Percentiles rank a stretch among this genome's conserved stretches.
Evolutionary conservation across 2,113 vertebrate genomes (phyloP).

Genomic region (Tinamus guttatus): DNA sequence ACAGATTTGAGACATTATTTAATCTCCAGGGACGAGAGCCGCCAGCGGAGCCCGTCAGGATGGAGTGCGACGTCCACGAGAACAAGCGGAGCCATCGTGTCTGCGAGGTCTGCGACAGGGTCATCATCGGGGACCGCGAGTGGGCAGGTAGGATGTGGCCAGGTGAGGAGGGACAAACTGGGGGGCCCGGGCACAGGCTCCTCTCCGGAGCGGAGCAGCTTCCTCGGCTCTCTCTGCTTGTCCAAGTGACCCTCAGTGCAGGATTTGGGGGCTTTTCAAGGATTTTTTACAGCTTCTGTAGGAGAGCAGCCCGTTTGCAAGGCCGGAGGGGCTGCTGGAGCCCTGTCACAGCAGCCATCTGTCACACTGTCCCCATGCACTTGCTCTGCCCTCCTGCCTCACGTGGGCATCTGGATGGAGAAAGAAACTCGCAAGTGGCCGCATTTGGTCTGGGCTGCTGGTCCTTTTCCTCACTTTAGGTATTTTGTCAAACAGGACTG

Average conservation of each 20-base stretch:
- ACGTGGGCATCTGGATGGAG: not conserved
- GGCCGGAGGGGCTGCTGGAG: constrained; percentile 51
- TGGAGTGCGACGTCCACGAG: constrained; percentile 59
- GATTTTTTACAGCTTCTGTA: constrained; percentile 26
- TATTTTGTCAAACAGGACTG: not conserved
- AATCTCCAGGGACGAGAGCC: constrained; percentile 81
- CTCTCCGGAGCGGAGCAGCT: not conserved
- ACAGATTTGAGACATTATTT: fast-evolving
- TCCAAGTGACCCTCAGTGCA: not conserved
- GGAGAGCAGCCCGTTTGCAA: constrained; percentile 69
- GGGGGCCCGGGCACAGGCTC: not conserved
- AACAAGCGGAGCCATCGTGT: constrained; percentile 84
- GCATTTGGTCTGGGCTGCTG: not conserved
- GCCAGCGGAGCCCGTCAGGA: constrained; percentile 78
- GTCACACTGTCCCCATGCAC: constrained; percentile 33
- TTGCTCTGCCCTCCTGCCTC: not conserved
- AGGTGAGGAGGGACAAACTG: not conserved
- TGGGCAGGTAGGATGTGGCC: constrained; percentile 86
- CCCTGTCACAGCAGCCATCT: constrained; percentile 72
- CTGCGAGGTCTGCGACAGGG: constrained; percentile 87
- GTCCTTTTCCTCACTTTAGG: not conserved
- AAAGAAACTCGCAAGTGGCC: not conserved
- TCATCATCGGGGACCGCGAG: constrained; percentile 94
- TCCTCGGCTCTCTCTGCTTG: not conserved
- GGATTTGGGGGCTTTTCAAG: not conserved